Base-by-base conservation (phyloP, 1,140 invertebrate species). In the Drosophila pruinosa region DNA sequence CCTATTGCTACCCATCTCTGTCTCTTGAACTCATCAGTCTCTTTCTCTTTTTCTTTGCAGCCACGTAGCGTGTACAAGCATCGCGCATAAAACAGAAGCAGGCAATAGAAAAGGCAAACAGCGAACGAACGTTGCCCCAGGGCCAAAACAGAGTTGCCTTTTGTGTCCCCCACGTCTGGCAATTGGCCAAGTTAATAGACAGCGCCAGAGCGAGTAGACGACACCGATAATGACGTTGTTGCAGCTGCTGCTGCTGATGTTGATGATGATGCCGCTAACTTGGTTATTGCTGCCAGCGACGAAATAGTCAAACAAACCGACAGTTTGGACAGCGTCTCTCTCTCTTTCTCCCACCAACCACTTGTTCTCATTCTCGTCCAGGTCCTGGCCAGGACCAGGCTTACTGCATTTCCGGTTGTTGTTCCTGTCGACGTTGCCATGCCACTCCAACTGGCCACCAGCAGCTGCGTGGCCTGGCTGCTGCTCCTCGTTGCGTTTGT, bases 171-270 rank as follows among this genome's bases (percentile, higher is more conserved):
- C 26, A 45, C 6, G 47, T 39, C 74, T 88, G 82, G 82, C 82
- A 88, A 88, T 88, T 88, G 82, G 82, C 82, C 82, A 88, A 88
- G 78, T 88, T 82, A 88, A 88, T 88, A 88, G 75, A 88, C 67
- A 78, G 73, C 57, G 38, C 39, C 19, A 47, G 63, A 31, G 36
- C 15, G 19, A 22, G 22, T 17, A 12, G 38, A 1, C 47, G 48
- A 43, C 59, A 57, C 62, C 74, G 78, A 88, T 82, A 75, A 88
- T 88, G 78, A 86, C 82, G 82, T 88, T 86, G 82, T 48, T 75
- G 82, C 64, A 53, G 76, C 73, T 68, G 72, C 65, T 77, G 45
- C 62, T 75, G 63, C 56, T 65, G 59, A 88, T 69, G 77, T 53
- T 81, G 62, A 86, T 88, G 81, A 88, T 81, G 81, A 88, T 71